Evolutionary conservation across 2,888 invertebrate genomes (phyloP).

Genomic region (Cyrtodaria siliqua): DNA sequence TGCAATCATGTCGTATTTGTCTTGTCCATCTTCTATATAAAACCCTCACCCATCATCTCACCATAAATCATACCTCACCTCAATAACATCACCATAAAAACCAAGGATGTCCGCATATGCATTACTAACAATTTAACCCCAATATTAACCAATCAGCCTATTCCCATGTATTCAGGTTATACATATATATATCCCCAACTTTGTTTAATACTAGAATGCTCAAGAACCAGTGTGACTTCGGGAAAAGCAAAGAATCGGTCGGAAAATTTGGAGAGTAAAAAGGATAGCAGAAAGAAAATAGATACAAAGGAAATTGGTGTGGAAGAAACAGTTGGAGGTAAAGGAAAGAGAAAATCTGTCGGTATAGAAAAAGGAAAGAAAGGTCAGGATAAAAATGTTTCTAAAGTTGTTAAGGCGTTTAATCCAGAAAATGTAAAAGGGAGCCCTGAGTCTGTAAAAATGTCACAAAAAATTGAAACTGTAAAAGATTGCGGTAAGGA

Average conservation of each 20-base stretch:
- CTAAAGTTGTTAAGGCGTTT: not conserved
- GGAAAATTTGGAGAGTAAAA: constrained; percentile 1
- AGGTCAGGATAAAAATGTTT: not conserved
- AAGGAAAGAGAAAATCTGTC: not conserved
- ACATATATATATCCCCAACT: constrained; percentile 6
- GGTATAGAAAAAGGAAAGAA: not conserved
- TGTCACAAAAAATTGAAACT: not conserved
- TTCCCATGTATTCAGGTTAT: no score
- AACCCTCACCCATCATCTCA: no score
- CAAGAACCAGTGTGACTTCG: constrained; percentile 37
- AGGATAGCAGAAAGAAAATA: constrained; percentile 8
- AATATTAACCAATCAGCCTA: no score
- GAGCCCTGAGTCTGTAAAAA: not conserved
- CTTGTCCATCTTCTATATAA: no score
- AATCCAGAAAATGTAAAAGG: not conserved
- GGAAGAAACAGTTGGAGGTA: not conserved
- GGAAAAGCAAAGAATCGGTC: constrained; percentile 17
- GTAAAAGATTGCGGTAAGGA: not conserved
- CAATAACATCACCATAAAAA: no score
- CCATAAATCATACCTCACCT: no score
- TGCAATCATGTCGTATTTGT: no score
- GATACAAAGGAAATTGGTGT: constrained; percentile 5
- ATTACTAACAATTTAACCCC: no score
- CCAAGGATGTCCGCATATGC: no score
- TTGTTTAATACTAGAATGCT: constrained; percentile 53